Conservation (phyloP, 2,888 invertebrate genomes). For the Odontomyia ornata region DNA sequence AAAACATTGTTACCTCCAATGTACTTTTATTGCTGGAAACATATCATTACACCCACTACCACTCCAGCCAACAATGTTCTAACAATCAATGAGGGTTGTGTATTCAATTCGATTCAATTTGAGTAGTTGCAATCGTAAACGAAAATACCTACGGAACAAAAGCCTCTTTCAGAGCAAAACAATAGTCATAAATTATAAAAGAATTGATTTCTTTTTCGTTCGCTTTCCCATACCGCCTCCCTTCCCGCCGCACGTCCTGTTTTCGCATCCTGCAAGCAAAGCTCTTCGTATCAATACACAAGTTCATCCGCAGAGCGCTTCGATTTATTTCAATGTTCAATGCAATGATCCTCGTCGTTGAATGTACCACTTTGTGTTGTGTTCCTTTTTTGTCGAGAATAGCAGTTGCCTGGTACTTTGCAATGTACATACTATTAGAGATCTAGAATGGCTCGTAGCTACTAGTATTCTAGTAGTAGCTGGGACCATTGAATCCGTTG, state of each 20-base stretch:
- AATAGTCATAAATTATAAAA: slow-evolving; percentile 54
- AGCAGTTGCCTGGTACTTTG: slow-evolving; percentile 7
- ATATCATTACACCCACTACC: background rate
- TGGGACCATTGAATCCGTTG: slow-evolving; percentile 36
- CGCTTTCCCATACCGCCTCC: slow-evolving; percentile 1
- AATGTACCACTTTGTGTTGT: slow-evolving; percentile 41
- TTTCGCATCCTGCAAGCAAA: background rate
- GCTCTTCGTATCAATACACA: background rate
- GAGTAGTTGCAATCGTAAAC: slow-evolving; percentile 1
- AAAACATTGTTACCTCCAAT: too few relatives aligned
- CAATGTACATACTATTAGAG: slow-evolving; percentile 31
- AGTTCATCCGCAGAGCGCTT: slow-evolving; percentile 25
- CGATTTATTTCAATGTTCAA: slow-evolving; percentile 49
- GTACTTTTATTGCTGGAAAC: too few relatives aligned
- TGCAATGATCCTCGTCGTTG: slow-evolving; percentile 44
- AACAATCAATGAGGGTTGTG: background rate
- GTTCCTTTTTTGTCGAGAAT: slow-evolving; percentile 16
- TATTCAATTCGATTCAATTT: background rate
- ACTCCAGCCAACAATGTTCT: background rate
- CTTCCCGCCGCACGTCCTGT: background rate
- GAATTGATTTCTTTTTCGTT: slow-evolving; percentile 39
- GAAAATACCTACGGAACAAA: slow-evolving; percentile 32
- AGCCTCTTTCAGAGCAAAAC: slow-evolving; percentile 51
- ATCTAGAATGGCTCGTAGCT: slow-evolving; percentile 9
- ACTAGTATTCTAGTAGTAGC: slow-evolving; percentile 14